A percentile compares a stretch with the other conserved stretches of the same genome.
These are phyloP conservation scores for Hirtodrosophila alboralis DNA, from an alignment of 2,888 invertebrate genomes.

Conservation along the genomic window DNA sequence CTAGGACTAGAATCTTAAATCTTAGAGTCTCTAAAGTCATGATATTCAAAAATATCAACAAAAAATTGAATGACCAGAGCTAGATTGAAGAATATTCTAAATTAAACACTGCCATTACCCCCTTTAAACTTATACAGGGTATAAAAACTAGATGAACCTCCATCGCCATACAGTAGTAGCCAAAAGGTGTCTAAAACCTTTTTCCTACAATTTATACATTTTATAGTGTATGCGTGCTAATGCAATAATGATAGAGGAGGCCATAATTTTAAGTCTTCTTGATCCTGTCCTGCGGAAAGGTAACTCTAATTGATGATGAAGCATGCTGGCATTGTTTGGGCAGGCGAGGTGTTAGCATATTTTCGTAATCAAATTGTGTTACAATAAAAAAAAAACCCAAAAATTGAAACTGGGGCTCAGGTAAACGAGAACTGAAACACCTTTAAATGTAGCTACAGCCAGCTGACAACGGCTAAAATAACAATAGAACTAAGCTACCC, in stretches of 20 bases:
- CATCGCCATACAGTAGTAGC: slow-evolving; percentile 58
- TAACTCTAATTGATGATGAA: slow-evolving; percentile 77
- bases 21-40: too few relatives aligned
- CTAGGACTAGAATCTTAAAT: too few relatives aligned
- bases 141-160: too few relatives aligned
- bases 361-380: slow-evolving; percentile 74
- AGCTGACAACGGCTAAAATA: slow-evolving; percentile 58
- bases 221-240: slow-evolving; percentile 54
- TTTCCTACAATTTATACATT: not conserved
- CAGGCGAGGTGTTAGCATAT: slow-evolving; percentile 75
- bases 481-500: slow-evolving; percentile 30
- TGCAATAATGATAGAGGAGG: slow-evolving; percentile 63
- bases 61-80: too few relatives aligned
- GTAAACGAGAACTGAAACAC: slow-evolving; percentile 39
- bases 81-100: too few relatives aligned
- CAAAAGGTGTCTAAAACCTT: slow-evolving; percentile 62
- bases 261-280: slow-evolving; percentile 28
- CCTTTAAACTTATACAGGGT: too few relatives aligned
- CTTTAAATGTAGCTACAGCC: slow-evolving; percentile 23
- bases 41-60: too few relatives aligned
- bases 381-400: slow-evolving; percentile 62
- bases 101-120: too few relatives aligned
- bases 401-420: slow-evolving; percentile 41
- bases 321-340: slow-evolving; percentile 65
- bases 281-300: slow-evolving; percentile 76